A percentile compares a stretch with the other conserved stretches of the same genome.
phyloP scores from a whole-genome alignment of 1,140 invertebrate species.

The Trinorchestia longiramus region DNA sequence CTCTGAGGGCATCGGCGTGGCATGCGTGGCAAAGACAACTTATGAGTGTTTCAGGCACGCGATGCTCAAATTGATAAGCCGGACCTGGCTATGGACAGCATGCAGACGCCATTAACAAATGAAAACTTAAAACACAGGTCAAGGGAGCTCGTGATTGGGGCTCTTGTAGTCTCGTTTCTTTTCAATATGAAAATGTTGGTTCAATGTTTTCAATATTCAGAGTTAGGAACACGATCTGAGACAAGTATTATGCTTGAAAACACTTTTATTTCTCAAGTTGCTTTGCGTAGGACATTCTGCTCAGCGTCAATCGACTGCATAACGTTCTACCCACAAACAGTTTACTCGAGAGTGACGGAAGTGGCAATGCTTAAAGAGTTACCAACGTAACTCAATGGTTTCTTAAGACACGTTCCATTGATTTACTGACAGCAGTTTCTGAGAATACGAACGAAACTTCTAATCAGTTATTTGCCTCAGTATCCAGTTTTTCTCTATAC shows the following conservation, averaged over 20 bases:
- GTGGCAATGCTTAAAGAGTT: background rate
- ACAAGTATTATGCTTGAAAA: background rate
- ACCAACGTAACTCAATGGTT: background rate
- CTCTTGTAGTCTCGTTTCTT: background rate
- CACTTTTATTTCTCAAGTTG: background rate
- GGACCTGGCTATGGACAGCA: background rate
- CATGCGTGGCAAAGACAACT: background rate
- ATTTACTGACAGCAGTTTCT: no score
- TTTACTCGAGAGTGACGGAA: background rate
- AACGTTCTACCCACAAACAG: background rate
- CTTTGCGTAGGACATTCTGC: background rate
- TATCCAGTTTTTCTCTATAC: no score
- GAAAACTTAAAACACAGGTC: background rate
- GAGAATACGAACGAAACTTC: no score
- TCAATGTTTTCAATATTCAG: background rate
- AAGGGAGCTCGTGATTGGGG: background rate
- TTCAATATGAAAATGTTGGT: background rate
- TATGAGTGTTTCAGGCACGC: background rate
- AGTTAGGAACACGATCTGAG: background rate
- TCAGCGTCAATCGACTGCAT: background rate
- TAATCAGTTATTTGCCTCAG: no score
- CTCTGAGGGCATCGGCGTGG: background rate
- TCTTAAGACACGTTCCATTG: no score
- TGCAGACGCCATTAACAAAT: background rate
- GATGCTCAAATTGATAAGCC: background rate